A percentile compares a stretch with the other conserved stretches of the same genome.
Evolutionary conservation across 2,113 vertebrate species (phyloP).

Genomic region (Ammodytes dubius): DNA sequence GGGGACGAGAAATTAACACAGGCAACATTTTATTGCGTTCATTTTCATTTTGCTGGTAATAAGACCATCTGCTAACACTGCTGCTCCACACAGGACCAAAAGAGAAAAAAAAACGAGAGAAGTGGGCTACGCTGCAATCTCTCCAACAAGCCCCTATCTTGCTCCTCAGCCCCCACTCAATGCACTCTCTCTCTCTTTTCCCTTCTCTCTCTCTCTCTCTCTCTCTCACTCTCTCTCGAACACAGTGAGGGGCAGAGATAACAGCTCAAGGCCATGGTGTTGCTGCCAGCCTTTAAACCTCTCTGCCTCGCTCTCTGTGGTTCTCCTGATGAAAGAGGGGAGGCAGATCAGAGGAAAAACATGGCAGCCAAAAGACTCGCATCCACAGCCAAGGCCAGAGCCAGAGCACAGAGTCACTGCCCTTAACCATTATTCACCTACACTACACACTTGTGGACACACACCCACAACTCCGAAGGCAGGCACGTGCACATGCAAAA

Average conservation of each 20-base stretch:
- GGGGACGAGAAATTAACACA: constrained; percentile 87
- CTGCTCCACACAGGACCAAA: constrained; percentile 70
- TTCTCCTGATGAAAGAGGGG: constrained; percentile 69
- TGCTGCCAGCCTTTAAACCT: constrained; percentile 78
- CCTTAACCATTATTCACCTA: constrained; percentile 52
- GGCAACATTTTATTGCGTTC: constrained; percentile 86
- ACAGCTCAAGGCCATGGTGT: constrained; percentile 80
- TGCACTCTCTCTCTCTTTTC: too few species aligned
- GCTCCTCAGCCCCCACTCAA: constrained; percentile 25
- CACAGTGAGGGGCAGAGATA: constrained; percentile 80
- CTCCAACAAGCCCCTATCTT: constrained; percentile 52
- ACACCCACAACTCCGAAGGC: neutral
- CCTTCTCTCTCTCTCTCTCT: too few species aligned
- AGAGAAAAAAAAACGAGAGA: constrained; percentile 45
- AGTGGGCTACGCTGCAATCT: constrained; percentile 65
- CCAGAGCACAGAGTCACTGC: constrained; percentile 56
- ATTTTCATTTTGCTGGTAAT: constrained; percentile 89
- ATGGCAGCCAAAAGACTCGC: constrained; percentile 68
- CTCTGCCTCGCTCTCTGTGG: constrained; percentile 69
- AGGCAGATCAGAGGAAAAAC: constrained; percentile 76
- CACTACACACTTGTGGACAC: constrained; percentile 39
- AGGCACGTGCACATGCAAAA: constrained; percentile 7
- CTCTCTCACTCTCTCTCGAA: constrained; percentile 43
- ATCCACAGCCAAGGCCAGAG: constrained; percentile 67
- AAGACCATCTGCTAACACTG: constrained; percentile 88